phyloP scores from a whole-genome alignment of 2,113 vertebrate species.

The Lepidothrix coronata region DNA sequence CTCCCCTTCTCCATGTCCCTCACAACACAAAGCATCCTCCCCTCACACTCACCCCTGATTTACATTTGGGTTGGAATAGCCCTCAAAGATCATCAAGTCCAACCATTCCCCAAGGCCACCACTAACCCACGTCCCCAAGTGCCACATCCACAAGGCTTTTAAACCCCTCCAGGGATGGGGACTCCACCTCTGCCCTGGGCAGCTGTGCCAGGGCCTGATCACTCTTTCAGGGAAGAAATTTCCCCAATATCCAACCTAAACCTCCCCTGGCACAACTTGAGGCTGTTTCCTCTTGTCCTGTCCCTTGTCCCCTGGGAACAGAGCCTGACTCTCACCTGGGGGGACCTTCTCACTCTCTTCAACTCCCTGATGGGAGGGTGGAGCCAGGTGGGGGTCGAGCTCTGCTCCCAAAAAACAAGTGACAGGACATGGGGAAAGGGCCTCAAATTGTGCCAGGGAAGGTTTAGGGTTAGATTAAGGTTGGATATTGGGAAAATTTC shows the following conservation, averaged over 20 bases:
- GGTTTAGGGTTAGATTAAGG: not conserved
- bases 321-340: too few relatives aligned
- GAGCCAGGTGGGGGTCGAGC: too few relatives aligned
- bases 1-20: not conserved
- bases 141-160: not conserved
- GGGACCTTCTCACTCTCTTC: too few relatives aligned
- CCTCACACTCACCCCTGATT: not conserved
- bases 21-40: too few relatives aligned
- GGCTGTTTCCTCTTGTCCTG: not conserved
- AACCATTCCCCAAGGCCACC: not conserved
- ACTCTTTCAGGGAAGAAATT: not conserved
- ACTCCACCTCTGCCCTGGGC: not conserved
- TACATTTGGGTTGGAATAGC: not conserved
- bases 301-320: not conserved
- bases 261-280: not conserved
- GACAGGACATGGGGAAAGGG: not conserved
- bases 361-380: too few relatives aligned
- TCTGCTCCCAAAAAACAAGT: not conserved
- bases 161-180: not conserved
- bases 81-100: not conserved
- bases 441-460: not conserved
- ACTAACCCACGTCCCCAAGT: rapidly evolving
- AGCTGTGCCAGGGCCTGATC: not conserved
- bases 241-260: not conserved
- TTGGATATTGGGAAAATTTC: not conserved